Base-by-base conservation (phyloP, 2,113 vertebrate genomes). In the Telmatochromis bifrenatus region DNA sequence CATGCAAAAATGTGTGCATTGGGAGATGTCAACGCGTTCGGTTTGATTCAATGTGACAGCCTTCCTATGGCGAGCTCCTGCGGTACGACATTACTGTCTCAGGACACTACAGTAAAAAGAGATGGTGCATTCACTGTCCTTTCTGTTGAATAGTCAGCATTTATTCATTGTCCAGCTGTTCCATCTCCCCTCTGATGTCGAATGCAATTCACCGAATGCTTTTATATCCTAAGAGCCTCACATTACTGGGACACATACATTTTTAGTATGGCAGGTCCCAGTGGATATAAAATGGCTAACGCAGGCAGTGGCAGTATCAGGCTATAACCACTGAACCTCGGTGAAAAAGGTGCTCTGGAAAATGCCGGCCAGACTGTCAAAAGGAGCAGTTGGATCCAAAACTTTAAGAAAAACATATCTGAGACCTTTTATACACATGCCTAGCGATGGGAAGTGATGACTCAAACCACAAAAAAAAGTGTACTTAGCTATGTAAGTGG, bases 101-200 rank as follows among this genome's bases (percentile, higher is more conserved):
- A 87, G 89, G 87, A 93, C 92, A 65, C 87, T 81, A 75, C 89
- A 84, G 85, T 83, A 79, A 87, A 93, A 93, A 88, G 87, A 93
- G 85, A 90, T 53, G 82, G 68, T 83, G 88, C 90, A 88, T 92
- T 92, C 90, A 89, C 23, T 83, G 85, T 91, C 83, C 85, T 93
- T 60, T 77, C 80, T 86, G 49, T 62, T 35, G 75, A 90, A 92
- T 79, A 89, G 83, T 81, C 88, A 91, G 88, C 89, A 79, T 93
- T 92, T 88, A 91, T 92, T 90, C 82, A 88, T 90, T 88, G 82
- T 93, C 81, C 92, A 89, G 87, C 79, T 90, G 88, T 89, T 94
- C 88, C 62, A 68, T 84, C 79, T 92, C 84, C 68, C 31, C 65
- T 87, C 82, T 88, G 55, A 89, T 83, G 79, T 80, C 23, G 3